Conservation (phyloP, 1,140 invertebrate genomes). For the Cyphomyrmex costatus region DNA sequence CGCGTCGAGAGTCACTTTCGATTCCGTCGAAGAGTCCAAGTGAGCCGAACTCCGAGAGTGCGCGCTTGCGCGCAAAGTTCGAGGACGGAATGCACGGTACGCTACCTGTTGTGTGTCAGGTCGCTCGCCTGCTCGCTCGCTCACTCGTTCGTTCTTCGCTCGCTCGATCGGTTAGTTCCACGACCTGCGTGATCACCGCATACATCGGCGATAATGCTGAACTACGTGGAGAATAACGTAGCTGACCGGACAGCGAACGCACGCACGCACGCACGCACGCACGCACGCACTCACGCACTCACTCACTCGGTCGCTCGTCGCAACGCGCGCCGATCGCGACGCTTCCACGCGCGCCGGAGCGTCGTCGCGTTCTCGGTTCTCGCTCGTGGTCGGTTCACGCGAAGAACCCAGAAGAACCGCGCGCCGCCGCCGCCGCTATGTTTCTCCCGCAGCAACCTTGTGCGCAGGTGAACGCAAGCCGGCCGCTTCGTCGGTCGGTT, state of each 20-base stretch:
- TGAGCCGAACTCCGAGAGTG: not conserved
- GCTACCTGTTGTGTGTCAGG: constrained; percentile 72
- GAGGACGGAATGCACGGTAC: constrained; percentile 72
- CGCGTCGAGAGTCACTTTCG: constrained; percentile 48
- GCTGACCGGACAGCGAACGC: not conserved
- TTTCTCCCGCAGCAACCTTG: constrained; percentile 75
- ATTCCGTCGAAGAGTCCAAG: constrained; percentile 29
- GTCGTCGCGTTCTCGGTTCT: constrained; percentile 51
- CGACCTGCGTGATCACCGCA: not conserved
- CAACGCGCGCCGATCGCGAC: not conserved
- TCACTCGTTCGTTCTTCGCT: constrained; percentile 35
- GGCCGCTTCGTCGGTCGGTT: constrained; percentile 33
- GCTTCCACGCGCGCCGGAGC: constrained; percentile 23
- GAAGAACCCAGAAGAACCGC: not conserved
- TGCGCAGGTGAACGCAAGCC: constrained; percentile 78
- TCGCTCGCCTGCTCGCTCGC: constrained; percentile 53
- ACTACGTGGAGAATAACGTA: not conserved
- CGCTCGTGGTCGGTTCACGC: constrained; percentile 24
- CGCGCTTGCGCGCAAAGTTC: constrained; percentile 68
- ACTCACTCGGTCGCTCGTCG: not conserved
- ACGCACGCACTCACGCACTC: not conserved
- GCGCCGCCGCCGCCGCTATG: constrained; percentile 61
- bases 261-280: not conserved
- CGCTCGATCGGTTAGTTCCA: not conserved
- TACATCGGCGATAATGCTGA: not conserved